A percentile compares a stretch with the other conserved stretches of the same genome.
These are phyloP conservation scores for Luehdorfia chinensis DNA, from an alignment of 1,140 invertebrate species.

Conservation along the genomic window DNA sequence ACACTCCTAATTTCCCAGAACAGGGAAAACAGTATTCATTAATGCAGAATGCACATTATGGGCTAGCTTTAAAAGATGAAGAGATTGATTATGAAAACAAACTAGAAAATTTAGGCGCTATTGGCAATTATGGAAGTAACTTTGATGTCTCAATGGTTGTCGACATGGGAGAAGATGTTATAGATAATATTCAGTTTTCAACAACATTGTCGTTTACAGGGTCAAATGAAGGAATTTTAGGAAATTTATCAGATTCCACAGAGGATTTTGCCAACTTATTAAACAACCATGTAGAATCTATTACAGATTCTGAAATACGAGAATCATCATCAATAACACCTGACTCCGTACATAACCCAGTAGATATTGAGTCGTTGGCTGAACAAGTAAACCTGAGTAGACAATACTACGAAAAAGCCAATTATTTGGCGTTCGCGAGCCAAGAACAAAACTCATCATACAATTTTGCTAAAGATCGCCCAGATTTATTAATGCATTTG, in stretches of 20 bases:
- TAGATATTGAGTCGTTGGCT: conserved; percentile 84
- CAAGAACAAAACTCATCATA: conserved; percentile 73
- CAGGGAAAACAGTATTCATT: conserved; percentile 87
- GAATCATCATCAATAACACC: conserved; percentile 81
- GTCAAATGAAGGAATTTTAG: conserved; percentile 82
- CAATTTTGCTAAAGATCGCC: conserved; percentile 64
- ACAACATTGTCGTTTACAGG: conserved; percentile 87
- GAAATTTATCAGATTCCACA: conserved; percentile 70
- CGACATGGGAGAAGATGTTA: conserved; percentile 85
- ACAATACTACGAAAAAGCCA: conserved; percentile 77
- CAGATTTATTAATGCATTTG: conserved; percentile 70
- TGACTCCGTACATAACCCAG: conserved; percentile 81
- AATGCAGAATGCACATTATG: conserved; percentile 89
- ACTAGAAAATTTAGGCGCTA: conserved; percentile 80
- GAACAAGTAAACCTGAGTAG: conserved; percentile 78
- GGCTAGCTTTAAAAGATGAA: conserved; percentile 86
- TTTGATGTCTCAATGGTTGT: conserved; percentile 88
- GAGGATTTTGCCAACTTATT: conserved; percentile 86
- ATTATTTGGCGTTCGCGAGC: conserved; percentile 72
- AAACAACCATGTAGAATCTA: conserved; percentile 79
- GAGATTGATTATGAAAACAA: conserved; percentile 86
- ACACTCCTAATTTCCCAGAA: conserved; percentile 71
- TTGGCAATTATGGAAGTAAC: conserved; percentile 82
- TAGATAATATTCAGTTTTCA: conserved; percentile 89
- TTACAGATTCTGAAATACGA: conserved; percentile 77